Conservation (phyloP, 1,140 invertebrate species). For the Gryllus bimaculatus region DNA sequence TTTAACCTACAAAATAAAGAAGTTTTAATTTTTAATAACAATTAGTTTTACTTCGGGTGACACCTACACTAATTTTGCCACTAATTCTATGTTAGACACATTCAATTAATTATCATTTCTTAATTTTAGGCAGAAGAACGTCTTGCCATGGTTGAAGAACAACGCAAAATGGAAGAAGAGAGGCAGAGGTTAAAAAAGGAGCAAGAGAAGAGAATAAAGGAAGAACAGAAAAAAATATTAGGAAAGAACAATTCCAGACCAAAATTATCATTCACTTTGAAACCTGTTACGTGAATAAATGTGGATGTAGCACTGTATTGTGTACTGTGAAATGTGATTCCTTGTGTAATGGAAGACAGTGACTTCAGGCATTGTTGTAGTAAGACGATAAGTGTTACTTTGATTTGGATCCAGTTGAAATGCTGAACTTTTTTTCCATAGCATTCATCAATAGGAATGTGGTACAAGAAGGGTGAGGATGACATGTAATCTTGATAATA, state of each 20-base stretch:
- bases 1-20: no score
- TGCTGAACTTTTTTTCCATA: conserved; percentile 2
- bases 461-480: not conserved
- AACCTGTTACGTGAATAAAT: conserved; percentile 51
- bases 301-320: not conserved
- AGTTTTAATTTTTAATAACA: no score
- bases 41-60: no score
- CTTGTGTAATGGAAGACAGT: not conserved
- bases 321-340: not conserved
- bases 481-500: not conserved
- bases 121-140: conserved; percentile 81
- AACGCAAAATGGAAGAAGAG: conserved; percentile 91
- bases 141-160: conserved; percentile 91
- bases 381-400: not conserved
- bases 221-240: conserved; percentile 93
- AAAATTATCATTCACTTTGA: conserved; percentile 85
- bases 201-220: conserved; percentile 81
- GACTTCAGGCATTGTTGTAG: not conserved
- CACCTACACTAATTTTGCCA: no score
- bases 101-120: no score
- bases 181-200: conserved; percentile 85
- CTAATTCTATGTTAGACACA: no score
- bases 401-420: not conserved
- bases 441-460: not conserved
- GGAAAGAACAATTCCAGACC: conserved; percentile 95